Conservation (phyloP, 2,113 vertebrate species). For the Paracanthobrama guichenoti region DNA sequence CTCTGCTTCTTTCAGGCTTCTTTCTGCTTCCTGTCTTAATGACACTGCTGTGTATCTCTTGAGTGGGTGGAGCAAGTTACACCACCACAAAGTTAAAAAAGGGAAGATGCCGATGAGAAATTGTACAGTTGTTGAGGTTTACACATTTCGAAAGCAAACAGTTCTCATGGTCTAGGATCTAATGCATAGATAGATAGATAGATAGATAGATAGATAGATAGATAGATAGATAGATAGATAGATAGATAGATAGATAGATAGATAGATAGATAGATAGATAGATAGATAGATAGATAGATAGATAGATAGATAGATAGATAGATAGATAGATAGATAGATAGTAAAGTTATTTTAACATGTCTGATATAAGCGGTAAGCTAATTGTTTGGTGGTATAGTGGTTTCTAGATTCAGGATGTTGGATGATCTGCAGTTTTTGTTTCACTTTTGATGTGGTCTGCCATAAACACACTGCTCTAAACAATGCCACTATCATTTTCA, state of each 20-base stretch:
- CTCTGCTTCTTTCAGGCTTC: constrained; percentile 3
- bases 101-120: neutral
- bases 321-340: too few relatives aligned
- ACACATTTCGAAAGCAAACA: neutral
- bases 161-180: neutral
- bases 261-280: too few relatives aligned
- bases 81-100: neutral
- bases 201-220: neutral
- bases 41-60: constrained; percentile 11
- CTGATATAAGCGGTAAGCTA: neutral
- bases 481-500: neutral
- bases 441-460: neutral
- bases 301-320: too few relatives aligned
- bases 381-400: neutral
- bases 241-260: too few relatives aligned
- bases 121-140: neutral
- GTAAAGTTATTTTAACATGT: neutral
- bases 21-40: constrained; percentile 3
- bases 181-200: neutral
- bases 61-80: neutral
- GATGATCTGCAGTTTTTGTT: neutral
- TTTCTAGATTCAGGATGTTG: neutral
- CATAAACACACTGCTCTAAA: neutral
- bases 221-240: too few relatives aligned
- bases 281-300: too few relatives aligned